A percentile compares a stretch with the other conserved stretches of the same genome.
These are phyloP conservation scores for Morone chrysops DNA, from an alignment of 2,113 vertebrate genomes.

Conservation along the genomic window DNA sequence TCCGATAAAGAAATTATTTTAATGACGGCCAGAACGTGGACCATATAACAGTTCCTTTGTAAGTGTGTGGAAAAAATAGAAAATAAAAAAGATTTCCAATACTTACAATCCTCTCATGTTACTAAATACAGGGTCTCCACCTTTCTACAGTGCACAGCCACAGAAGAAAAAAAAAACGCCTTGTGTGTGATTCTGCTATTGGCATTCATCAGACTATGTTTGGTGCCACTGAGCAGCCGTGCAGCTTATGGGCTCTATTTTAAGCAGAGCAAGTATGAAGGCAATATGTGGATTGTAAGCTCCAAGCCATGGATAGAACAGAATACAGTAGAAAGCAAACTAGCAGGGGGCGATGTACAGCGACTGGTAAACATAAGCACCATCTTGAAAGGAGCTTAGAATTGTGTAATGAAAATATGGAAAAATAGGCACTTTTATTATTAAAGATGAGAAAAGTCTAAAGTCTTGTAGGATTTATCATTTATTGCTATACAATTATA, in stretches of 20 bases:
- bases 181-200: constrained; percentile 37
- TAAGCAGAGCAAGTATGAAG: constrained; percentile 37
- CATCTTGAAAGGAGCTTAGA: neutral
- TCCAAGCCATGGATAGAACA: constrained; percentile 20
- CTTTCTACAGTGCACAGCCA: neutral
- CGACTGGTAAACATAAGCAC: neutral
- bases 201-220: constrained; percentile 46
- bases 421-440: neutral
- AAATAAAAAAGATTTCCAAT: neutral
- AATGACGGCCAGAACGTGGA: neutral
- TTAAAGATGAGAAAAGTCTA: neutral
- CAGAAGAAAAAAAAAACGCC: neutral
- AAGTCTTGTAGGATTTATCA: neutral
- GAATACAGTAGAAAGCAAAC: constrained; percentile 10
- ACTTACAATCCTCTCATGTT: neutral
- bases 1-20: neutral
- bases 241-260: constrained; percentile 59
- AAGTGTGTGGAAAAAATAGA: neutral
- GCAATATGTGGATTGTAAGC: constrained; percentile 40
- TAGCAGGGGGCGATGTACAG: neutral
- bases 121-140: neutral
- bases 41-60: neutral
- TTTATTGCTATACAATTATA: neutral
- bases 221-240: constrained; percentile 37
- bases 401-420: no score